Base-by-base conservation (phyloP, 1,140 invertebrate species). In the Reticulitermes speratus region DNA sequence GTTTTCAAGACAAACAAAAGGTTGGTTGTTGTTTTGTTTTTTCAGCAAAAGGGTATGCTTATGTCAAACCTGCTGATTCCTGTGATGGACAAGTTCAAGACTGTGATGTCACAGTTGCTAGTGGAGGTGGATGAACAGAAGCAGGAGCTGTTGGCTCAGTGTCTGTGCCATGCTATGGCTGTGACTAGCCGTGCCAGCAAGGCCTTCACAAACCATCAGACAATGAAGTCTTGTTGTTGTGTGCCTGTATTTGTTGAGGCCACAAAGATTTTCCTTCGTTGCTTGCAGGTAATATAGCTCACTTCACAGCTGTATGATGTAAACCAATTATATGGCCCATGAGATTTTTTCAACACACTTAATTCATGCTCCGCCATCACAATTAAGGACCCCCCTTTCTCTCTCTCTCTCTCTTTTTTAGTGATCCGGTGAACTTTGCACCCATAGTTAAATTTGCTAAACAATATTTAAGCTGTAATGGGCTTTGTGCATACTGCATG, bases 171-270 rank as follows among this genome's bases (percentile, higher is more conserved):
- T 88, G 91, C 91, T n/a, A 93, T 94, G 88, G 88, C 91, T 55
- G 89, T 93, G 55, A 92, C 92, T 23, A 93, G 93, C 87, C 91
- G 93, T 48, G 91, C 92, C 9, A 94, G 93, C 86, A 94, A 94
- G 90, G 93, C 93, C 44, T 94, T 94, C 89, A 93, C 91, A 30
- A 92, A 91, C 87, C 91, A 92, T 52, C 91, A 92, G 87, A 93
- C 92, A 16, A 93, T 94, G 91, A 92, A 93, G 87, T 88, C 89
- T 81, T 92, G 91, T 89, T 91, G 92, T 25, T 93, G 93, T 89
- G 90, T 91, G 16, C 88, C 90, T 52, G 89, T 92, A 0, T 94
- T 92, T 88, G 89, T 93, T 8, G 90, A 93, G 86, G 91, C 92
- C 25, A 88, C 94, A 82, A 88, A 92, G 83, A 89, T 93, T 44